Evolutionary conservation across 2,113 vertebrate species (phyloP).

Genomic region (Enhydra lutris): DNA sequence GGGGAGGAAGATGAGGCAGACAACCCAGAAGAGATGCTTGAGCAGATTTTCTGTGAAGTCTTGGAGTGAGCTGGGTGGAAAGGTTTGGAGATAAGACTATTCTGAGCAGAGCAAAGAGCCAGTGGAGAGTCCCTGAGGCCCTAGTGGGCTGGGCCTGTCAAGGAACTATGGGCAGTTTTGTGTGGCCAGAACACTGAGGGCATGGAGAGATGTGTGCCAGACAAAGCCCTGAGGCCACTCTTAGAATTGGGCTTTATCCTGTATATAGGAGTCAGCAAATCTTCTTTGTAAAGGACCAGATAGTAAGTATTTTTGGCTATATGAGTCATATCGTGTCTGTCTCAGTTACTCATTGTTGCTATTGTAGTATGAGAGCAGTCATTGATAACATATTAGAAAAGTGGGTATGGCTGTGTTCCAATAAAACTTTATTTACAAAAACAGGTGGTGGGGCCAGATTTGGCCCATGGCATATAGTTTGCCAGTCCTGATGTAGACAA

Average conservation of each 20-base stretch:
- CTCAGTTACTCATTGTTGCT: not conserved
- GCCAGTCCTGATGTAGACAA: not conserved
- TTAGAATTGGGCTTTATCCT: not conserved
- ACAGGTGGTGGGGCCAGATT: not conserved
- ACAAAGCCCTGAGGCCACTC: no score
- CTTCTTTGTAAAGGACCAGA: not conserved
- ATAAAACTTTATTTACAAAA: not conserved
- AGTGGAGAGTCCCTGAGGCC: accelerated
- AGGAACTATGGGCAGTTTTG: not conserved
- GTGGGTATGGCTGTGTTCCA: not conserved
- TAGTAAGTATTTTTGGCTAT: not conserved
- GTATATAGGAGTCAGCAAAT: not conserved
- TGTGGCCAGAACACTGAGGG: not conserved
- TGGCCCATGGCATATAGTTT: not conserved
- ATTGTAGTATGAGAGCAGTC: not conserved
- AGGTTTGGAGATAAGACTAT: not conserved
- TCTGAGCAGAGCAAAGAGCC: not conserved
- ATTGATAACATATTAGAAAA: not conserved
- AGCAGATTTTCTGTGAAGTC: no score
- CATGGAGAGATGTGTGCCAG: not conserved
- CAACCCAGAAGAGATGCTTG: accelerated
- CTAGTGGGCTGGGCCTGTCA: not conserved
- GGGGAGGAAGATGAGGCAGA: not conserved
- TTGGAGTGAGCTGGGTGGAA: not conserved
- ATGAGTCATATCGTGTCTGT: not conserved